These are phyloP conservation scores for Caenorhabditis becei DNA, from an alignment of 2,888 invertebrate genomes.

Conservation along the genomic window DNA sequence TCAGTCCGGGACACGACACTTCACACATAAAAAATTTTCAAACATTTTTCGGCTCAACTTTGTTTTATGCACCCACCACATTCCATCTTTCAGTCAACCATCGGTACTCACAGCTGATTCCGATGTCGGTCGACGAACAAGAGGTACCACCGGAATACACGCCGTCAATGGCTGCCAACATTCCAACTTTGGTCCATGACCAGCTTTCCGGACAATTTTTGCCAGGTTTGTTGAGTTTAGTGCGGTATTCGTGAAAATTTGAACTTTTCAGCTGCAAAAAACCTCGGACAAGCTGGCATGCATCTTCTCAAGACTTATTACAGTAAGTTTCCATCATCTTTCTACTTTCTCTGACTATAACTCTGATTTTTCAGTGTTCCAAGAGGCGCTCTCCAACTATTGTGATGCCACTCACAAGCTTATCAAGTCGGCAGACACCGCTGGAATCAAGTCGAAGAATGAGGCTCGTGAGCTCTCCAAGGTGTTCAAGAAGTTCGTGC, in stretches of 20 bases:
- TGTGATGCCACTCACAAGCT: constrained; percentile 61
- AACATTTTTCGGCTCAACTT: constrained; percentile 18
- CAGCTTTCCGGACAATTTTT: constrained; percentile 64
- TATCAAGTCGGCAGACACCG: constrained; percentile 59
- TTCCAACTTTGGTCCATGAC: constrained; percentile 60
- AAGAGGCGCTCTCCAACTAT: constrained; percentile 53
- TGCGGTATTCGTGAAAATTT: neutral
- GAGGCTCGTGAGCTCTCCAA: constrained; percentile 52
- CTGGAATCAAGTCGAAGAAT: constrained; percentile 40
- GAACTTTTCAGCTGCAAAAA: constrained; percentile 58
- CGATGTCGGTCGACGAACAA: constrained; percentile 64
- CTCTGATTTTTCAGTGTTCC: constrained; percentile 39
- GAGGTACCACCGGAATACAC: constrained; percentile 35
- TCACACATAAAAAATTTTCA: constrained; percentile 8
- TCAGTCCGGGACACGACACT: constrained; percentile 10
- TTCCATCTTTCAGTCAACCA: constrained; percentile 47
- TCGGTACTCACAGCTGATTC: constrained; percentile 44
- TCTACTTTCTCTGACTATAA: neutral
- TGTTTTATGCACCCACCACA: neutral
- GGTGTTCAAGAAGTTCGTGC: constrained; percentile 58
- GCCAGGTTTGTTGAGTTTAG: constrained; percentile 49
- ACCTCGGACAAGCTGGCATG: constrained; percentile 59
- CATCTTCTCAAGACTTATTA: constrained; percentile 61
- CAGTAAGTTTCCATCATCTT: constrained; percentile 48
- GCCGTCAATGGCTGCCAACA: constrained; percentile 52